phyloP scores from a whole-genome alignment of 2,797 vertebrate species.

The Microcaecilia unicolor region DNA sequence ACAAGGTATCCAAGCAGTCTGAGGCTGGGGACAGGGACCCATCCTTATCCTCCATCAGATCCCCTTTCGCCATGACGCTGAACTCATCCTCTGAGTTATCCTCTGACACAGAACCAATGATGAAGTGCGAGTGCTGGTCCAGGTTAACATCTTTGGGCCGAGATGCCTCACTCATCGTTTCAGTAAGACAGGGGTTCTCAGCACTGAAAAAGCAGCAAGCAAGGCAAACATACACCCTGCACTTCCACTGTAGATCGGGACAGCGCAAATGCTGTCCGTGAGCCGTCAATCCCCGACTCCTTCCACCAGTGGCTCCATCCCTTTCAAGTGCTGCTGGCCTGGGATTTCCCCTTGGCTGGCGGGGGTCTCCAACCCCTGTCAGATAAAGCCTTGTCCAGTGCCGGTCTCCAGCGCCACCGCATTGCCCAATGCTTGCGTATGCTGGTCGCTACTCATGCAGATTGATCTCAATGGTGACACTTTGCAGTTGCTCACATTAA shows the following conservation, averaged over 20 bases:
- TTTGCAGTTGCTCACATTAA: too few species aligned
- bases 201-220: slow-evolving; percentile 11
- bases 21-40: slow-evolving; percentile 80
- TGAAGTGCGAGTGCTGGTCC: slow-evolving; percentile 69
- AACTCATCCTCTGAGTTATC: slow-evolving; percentile 94
- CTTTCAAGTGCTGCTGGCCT: too few species aligned
- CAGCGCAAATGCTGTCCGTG: background rate
- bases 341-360: too few species aligned
- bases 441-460: too few species aligned
- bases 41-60: slow-evolving; percentile 74
- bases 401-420: too few species aligned
- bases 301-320: background rate
- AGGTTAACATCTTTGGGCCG: slow-evolving; percentile 32
- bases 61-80: slow-evolving; percentile 61
- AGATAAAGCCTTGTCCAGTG: too few species aligned
- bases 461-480: too few species aligned
- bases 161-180: slow-evolving; percentile 50
- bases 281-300: background rate
- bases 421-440: too few species aligned
- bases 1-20: slow-evolving; percentile 78
- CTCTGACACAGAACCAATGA: slow-evolving; percentile 78
- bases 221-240: too few species aligned
- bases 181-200: too few species aligned
- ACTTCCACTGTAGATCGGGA: too few species aligned
- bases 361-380: too few species aligned